Percentiles rank a stretch among this genome's conserved stretches.
These are phyloP conservation scores for Asbolus verrucosus DNA, from an alignment of 1,140 invertebrate genomes.

Conservation along the genomic window DNA sequence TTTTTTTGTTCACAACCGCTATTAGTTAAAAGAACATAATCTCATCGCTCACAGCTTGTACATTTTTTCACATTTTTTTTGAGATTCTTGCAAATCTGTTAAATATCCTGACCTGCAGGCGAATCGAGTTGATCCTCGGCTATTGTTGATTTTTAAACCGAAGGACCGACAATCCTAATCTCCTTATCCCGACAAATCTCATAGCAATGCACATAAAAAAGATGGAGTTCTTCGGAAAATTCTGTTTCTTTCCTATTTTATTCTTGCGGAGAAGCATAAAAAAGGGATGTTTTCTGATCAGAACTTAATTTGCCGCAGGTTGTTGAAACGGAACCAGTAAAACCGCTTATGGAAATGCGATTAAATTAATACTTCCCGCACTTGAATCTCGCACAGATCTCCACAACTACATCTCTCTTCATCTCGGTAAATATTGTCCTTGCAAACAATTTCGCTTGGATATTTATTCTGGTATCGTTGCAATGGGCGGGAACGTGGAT, in stretches of 20 bases:
- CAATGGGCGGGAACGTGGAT: constrained; percentile 2
- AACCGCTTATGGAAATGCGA: constrained; percentile 35
- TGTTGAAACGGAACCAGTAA: constrained; percentile 30
- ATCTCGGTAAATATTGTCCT: constrained; percentile 20
- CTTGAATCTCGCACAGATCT: too few relatives aligned
- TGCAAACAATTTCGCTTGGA: constrained; percentile 15
- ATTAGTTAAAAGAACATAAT: too few relatives aligned
- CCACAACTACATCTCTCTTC: constrained; percentile 32
- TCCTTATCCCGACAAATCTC: constrained; percentile 34
- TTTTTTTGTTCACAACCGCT: too few relatives aligned
- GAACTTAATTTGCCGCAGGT: constrained; percentile 27
- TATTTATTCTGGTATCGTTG: constrained; percentile 26
- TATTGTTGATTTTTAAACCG: constrained; percentile 30
- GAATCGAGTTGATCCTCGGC: neutral
- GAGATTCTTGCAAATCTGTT: neutral
- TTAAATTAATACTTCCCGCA: constrained; percentile 35
- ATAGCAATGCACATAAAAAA: constrained; percentile 16
- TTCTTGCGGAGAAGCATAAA: neutral
- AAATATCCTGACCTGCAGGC: neutral
- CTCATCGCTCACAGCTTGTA: too few relatives aligned
- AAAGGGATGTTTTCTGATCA: neutral
- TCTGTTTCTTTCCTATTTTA: constrained; percentile 11
- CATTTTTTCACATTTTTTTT: too few relatives aligned
- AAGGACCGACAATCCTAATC: neutral
- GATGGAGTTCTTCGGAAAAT: constrained; percentile 4